Percentiles rank a stretch among this genome's conserved stretches.
Evolutionary conservation across 1,140 invertebrate genomes (phyloP).

Genomic region (Xylocopa sonorina): DNA sequence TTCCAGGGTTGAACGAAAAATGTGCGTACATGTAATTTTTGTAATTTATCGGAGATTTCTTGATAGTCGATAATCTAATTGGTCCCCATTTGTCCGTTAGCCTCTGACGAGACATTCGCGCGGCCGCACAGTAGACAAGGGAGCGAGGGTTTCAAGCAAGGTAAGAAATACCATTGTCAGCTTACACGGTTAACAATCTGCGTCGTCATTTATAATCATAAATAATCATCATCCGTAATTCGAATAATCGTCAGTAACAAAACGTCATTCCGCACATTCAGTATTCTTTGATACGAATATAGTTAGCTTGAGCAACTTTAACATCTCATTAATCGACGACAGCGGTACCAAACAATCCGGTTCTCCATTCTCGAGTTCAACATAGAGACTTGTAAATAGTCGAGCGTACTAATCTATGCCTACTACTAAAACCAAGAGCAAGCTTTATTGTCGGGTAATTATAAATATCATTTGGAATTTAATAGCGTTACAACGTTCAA

Average conservation of each 20-base stretch:
- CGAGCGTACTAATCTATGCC: not conserved
- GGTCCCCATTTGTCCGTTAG: constrained; percentile 65
- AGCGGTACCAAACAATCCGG: not conserved
- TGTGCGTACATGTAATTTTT: no score
- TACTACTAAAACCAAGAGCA: not conserved
- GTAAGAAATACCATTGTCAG: constrained; percentile 71
- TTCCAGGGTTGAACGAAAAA: no score
- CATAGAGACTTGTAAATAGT: not conserved
- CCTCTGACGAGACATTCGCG: constrained; percentile 79
- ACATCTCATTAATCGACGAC: not conserved
- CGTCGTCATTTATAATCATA: not conserved
- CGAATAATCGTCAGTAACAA: constrained; percentile 30
- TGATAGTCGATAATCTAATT: constrained; percentile 1
- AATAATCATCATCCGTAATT: not conserved
- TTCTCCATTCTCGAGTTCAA: not conserved
- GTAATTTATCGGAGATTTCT: no score
- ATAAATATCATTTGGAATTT: not conserved
- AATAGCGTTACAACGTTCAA: no score
- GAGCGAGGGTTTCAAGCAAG: constrained; percentile 80
- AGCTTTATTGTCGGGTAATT: not conserved
- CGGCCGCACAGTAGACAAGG: constrained; percentile 80
- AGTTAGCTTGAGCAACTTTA: not conserved
- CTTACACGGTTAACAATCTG: constrained; percentile 48
- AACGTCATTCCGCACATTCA: not conserved
- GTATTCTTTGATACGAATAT: not conserved